Base-by-base conservation (phyloP, 2,888 invertebrate species). In the Drepana falcataria region DNA sequence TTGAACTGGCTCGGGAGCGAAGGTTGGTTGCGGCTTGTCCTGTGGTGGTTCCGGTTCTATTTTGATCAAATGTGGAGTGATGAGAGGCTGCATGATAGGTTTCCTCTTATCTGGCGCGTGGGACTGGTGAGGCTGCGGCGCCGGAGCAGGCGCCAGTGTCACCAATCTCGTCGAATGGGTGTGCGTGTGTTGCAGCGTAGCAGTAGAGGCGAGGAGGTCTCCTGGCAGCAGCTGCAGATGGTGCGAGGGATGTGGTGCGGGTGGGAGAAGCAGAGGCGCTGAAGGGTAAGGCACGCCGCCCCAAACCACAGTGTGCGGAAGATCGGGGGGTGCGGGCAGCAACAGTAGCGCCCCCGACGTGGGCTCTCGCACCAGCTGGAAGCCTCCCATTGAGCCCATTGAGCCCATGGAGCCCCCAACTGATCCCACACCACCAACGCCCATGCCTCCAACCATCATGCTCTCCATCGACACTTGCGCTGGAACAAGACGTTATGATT, bases 281-380 rank as follows among this genome's bases (percentile, higher is more conserved):
- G 90, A 83, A 1, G 88, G 78, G 63, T 90, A 90, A 59, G 91
- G 81, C 77, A 95, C 93, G 69, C 94, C 94, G 47, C 95, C 95
- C 95, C 95, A 95, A 34, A 95, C 93, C 49, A 95, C 94, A 0
- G 95, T 92, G 77, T 95, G 94, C 62, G 94, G 95, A 61, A 95
- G 87, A 72, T 95, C 94, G 2, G 83, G 94, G 49, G 95, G 93
- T 47, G 96, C 93, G 49, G 96, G 96, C 67, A 96, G 92, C 61
- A 96, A 93, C 63, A 96, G 93, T 59, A 96, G 92, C 68, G 96
- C 96, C 49, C 97, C 97, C 2, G 96, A 95, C 35, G 95, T 93
- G 40, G 97, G 96, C 80, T 97, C 97, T 61, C 97, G 93, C 53
- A 96, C 95, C 74, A 97, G 92, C 86, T 97, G 97, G 85, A 95